phyloP scores from a whole-genome alignment of 2,797 vertebrate species.

The Trematomus bernacchii region DNA sequence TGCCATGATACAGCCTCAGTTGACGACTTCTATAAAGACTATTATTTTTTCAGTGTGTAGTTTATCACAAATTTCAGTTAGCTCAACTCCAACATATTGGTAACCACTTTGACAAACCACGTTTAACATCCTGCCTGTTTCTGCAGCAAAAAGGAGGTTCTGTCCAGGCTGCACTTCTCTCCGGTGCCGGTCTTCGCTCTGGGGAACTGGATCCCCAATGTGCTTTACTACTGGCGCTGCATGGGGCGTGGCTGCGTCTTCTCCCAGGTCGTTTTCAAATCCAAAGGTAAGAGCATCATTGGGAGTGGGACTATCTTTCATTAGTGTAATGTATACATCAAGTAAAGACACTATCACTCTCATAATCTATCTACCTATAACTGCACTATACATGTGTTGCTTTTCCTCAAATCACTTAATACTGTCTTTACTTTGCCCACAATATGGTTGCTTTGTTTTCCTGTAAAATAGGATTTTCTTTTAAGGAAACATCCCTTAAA shows the following conservation, averaged over 20 bases:
- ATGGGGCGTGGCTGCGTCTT: slow-evolving; percentile 77
- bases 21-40: too few relatives aligned
- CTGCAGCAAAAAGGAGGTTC: slow-evolving; percentile 76
- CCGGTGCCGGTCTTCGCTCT: slow-evolving; percentile 79
- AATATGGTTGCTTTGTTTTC: neutral
- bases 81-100: neutral
- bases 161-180: slow-evolving; percentile 84
- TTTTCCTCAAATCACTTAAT: neutral
- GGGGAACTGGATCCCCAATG: slow-evolving; percentile 87
- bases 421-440: too few relatives aligned
- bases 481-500: too few relatives aligned
- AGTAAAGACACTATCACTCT: neutral
- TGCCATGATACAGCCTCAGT: too few relatives aligned
- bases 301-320: neutral
- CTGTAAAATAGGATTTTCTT: neutral
- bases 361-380: neutral
- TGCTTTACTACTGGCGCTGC: slow-evolving; percentile 85
- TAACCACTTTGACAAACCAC: neutral
- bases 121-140: neutral
- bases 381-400: neutral
- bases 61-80: too few relatives aligned
- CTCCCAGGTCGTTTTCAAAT: slow-evolving; percentile 80
- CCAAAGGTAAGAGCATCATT: slow-evolving; percentile 67
- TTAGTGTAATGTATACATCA: neutral
- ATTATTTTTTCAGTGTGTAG: too few relatives aligned